Conservation (phyloP, 2,888 invertebrate genomes). For the Pemphredon lugubris region DNA sequence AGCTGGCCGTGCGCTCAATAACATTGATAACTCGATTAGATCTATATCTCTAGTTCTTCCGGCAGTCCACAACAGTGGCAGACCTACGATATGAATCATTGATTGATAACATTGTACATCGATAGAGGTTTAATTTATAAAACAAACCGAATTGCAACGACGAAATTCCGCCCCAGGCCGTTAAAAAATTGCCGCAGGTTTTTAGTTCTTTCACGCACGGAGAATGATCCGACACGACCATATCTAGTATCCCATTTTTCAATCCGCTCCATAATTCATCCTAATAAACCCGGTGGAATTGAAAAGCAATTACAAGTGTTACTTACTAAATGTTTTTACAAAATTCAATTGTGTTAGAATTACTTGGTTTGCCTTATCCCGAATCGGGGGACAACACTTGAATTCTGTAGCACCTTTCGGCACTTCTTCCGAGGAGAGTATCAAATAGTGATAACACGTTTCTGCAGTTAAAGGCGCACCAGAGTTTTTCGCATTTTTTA, state of each 20-base stretch:
- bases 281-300: no score
- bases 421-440: slow-evolving; percentile 85
- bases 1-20: slow-evolving; percentile 85
- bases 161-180: slow-evolving; percentile 89
- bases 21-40: slow-evolving; percentile 83
- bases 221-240: slow-evolving; percentile 73
- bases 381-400: slow-evolving; percentile 89
- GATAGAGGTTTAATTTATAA: slow-evolving; percentile 22
- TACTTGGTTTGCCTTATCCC: slow-evolving; percentile 84
- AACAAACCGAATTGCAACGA: slow-evolving; percentile 86
- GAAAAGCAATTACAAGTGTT: slow-evolving; percentile 43
- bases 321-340: background rate
- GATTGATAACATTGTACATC: background rate
- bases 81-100: slow-evolving; percentile 11
- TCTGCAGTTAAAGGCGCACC: slow-evolving; percentile 86
- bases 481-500: slow-evolving; percentile 82
- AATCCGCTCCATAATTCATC: slow-evolving; percentile 86
- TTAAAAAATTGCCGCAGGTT: slow-evolving; percentile 84
- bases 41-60: slow-evolving; percentile 83
- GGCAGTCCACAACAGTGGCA: slow-evolving; percentile 87
- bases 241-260: slow-evolving; percentile 81
- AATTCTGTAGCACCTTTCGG: slow-evolving; percentile 86
- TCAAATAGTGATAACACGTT: slow-evolving; percentile 89
- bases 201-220: slow-evolving; percentile 72
- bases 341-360: background rate